These are phyloP conservation scores for Monarcha castaneiventris DNA, from an alignment of 2,113 vertebrate species.

Conservation along the genomic window DNA sequence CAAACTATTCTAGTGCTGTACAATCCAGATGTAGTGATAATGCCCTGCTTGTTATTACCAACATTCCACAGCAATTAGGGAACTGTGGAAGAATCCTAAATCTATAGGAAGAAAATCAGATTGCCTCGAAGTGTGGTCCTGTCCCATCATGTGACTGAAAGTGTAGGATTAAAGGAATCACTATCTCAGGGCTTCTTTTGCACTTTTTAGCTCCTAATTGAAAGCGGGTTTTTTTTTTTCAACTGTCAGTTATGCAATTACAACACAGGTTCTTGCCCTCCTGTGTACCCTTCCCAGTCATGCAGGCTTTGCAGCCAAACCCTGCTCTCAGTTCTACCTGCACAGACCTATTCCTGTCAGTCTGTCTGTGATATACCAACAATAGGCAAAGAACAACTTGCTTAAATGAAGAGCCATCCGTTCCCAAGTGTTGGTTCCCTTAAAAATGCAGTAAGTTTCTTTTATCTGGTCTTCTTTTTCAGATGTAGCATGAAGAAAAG, in stretches of 20 bases:
- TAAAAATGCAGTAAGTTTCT: background rate
- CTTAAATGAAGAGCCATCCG: background rate
- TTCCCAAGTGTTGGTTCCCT: background rate
- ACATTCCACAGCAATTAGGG: slow-evolving; percentile 58
- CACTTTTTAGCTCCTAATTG: background rate
- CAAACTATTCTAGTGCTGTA: slow-evolving; percentile 31
- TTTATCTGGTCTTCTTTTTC: background rate
- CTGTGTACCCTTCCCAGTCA: background rate
- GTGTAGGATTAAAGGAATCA: slow-evolving; percentile 1
- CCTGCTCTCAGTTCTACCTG: background rate
- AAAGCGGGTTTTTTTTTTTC: background rate
- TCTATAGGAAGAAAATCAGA: slow-evolving; percentile 40
- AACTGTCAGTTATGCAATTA: slow-evolving; percentile 23
- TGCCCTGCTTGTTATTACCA: slow-evolving; percentile 30
- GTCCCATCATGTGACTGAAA: slow-evolving; percentile 24
- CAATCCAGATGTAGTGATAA: slow-evolving; percentile 55
- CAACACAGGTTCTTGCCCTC: background rate
- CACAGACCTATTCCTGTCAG: slow-evolving; percentile 31
- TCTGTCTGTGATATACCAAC: background rate
- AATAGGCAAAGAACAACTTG: background rate
- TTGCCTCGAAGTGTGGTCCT: slow-evolving; percentile 35
- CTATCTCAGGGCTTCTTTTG: slow-evolving; percentile 4
- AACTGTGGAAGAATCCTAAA: slow-evolving; percentile 24
- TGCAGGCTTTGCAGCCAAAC: slow-evolving; percentile 4
- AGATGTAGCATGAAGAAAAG: background rate